These are phyloP conservation scores for Platichthys stellatus DNA, from an alignment of 2,113 vertebrate species.

Conservation along the genomic window DNA sequence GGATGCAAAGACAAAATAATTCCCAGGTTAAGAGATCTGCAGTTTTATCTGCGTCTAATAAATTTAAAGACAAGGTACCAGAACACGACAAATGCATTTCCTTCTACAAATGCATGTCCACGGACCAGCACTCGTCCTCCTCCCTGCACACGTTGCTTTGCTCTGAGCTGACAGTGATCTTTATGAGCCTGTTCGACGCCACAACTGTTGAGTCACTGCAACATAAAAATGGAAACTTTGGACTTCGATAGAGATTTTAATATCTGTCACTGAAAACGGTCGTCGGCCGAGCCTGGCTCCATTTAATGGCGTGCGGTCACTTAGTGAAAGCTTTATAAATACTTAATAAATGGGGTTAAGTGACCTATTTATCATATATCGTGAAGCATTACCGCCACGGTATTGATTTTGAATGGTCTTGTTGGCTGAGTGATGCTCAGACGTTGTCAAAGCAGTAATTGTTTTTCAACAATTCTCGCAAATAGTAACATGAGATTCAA, in stretches of 20 bases:
- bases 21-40: no score
- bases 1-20: no score
- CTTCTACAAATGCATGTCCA: background rate
- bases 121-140: background rate
- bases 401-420: conserved; percentile 49
- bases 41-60: no score
- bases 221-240: background rate
- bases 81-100: background rate
- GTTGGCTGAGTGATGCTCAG: conserved; percentile 47
- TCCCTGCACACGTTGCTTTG: background rate
- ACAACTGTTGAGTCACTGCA: background rate
- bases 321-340: conserved; percentile 48
- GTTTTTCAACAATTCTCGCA: conserved; percentile 12
- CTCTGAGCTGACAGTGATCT: background rate
- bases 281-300: conserved; percentile 13
- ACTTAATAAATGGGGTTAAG: conserved; percentile 40
- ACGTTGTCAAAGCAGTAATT: conserved; percentile 42
- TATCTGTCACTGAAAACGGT: conserved; percentile 12
- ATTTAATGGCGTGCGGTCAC: conserved; percentile 22
- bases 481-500: conserved; percentile 23
- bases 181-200: background rate
- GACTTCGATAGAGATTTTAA: conserved; percentile 6
- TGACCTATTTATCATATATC: conserved; percentile 36
- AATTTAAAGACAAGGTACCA: no score
- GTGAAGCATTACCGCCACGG: conserved; percentile 30